Percentiles rank a stretch among this genome's conserved stretches.
These are phyloP conservation scores for Celastrina argiolus DNA, from an alignment of 2,888 invertebrate genomes.

Conservation along the genomic window DNA sequence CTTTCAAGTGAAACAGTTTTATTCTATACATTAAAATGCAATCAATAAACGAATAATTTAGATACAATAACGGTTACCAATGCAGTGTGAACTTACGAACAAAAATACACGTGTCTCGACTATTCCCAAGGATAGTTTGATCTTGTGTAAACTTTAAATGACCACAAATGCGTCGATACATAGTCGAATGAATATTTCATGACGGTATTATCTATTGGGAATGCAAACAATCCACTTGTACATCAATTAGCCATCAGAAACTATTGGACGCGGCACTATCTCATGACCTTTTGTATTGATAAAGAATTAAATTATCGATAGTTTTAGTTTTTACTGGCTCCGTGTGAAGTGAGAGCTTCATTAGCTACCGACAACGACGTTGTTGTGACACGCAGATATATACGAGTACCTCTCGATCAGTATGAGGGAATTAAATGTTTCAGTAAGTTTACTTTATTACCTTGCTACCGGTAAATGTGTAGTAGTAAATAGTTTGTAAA, in stretches of 20 bases:
- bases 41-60: background rate
- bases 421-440: background rate
- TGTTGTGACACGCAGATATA: background rate
- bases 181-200: constrained; percentile 56
- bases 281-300: constrained; percentile 40
- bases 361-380: constrained; percentile 4
- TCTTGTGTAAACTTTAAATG: constrained; percentile 29
- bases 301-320: constrained; percentile 31
- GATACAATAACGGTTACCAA: constrained; percentile 1
- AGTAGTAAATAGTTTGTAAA: too few relatives aligned
- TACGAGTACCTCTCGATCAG: background rate
- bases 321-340: constrained; percentile 28
- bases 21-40: background rate
- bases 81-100: background rate
- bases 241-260: constrained; percentile 53
- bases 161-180: constrained; percentile 37
- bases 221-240: constrained; percentile 50
- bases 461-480: too few relatives aligned
- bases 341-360: constrained; percentile 11
- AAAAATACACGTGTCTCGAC: background rate
- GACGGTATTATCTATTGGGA: constrained; percentile 50
- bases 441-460: too few relatives aligned
- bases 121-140: constrained; percentile 19
- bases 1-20: too few relatives aligned
- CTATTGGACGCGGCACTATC: constrained; percentile 44